Conservation (phyloP, 37 sponge, comb jelly and placozoan genomes). For the Axinella damicornis region DNA sequence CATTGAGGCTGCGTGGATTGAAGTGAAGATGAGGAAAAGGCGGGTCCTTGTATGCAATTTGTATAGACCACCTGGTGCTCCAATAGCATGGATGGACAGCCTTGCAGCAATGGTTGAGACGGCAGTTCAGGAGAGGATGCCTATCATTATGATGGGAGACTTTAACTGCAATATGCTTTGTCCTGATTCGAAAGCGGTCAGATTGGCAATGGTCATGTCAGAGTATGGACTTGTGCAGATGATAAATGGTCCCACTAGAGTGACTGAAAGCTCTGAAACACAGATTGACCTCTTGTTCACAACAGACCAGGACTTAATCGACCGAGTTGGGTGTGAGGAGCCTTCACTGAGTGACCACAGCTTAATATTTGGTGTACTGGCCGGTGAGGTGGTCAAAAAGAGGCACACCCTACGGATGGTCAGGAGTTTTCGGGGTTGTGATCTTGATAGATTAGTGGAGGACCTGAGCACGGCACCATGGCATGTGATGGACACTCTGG, state of each 20-base stretch:
- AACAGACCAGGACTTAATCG: neutral
- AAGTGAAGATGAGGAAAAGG: slow-evolving; percentile 17
- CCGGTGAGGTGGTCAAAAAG: neutral
- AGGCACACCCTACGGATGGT: neutral
- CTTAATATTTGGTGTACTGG: slow-evolving; percentile 18
- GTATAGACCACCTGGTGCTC: slow-evolving; percentile 27
- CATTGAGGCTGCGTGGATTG: slow-evolving; percentile 28
- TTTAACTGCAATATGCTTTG: slow-evolving; percentile 23
- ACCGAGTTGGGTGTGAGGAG: neutral
- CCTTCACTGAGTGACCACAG: slow-evolving; percentile 32
- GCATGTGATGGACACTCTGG: slow-evolving; percentile 27
- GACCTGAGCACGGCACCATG: slow-evolving; percentile 24
- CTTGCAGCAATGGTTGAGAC: neutral
- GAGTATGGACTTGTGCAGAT: slow-evolving; percentile 14
- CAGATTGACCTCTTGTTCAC: slow-evolving; percentile 27
- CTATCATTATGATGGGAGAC: slow-evolving; percentile 33
- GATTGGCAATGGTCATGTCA: slow-evolving; percentile 1
- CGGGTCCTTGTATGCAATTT: slow-evolving; percentile 5
- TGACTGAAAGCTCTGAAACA: slow-evolving; percentile 21
- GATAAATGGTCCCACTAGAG: slow-evolving; percentile 11
- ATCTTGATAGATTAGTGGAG: neutral
- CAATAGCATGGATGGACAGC: slow-evolving; percentile 11
- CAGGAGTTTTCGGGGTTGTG: neutral
- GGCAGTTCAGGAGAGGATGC: slow-evolving; percentile 9
- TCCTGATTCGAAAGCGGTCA: neutral